Evolutionary conservation across 2,797 vertebrate genomes (phyloP).

Genomic region (Mormyrus proboscirostris): DNA sequence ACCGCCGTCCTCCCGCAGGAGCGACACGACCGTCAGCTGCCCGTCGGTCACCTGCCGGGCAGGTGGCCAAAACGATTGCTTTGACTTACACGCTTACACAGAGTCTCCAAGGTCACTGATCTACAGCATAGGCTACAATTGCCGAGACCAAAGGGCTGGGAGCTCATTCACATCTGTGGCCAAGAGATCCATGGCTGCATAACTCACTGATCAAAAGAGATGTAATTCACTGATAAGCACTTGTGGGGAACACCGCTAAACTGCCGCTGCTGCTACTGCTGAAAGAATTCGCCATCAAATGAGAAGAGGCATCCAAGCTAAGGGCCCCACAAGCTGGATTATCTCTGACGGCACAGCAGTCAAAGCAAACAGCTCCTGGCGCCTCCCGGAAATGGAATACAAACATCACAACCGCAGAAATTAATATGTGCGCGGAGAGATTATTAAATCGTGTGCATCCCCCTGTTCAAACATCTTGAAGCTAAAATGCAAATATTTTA

Average conservation of each 20-base stretch:
- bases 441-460: background rate
- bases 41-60: constrained; percentile 77
- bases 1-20: constrained; percentile 87
- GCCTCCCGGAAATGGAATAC: background rate
- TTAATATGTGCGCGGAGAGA: background rate
- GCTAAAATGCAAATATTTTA: background rate
- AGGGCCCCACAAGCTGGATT: background rate
- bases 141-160: background rate
- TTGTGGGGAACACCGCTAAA: background rate
- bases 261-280: background rate
- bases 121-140: background rate
- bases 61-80: constrained; percentile 19
- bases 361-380: background rate
- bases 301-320: background rate
- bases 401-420: background rate
- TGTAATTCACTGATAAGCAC: constrained; percentile 31
- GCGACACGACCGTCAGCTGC: constrained; percentile 80
- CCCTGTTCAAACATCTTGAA: background rate
- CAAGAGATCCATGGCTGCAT: background rate
- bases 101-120: background rate
- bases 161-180: background rate
- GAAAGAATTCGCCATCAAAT: background rate
- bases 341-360: background rate
- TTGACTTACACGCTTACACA: background rate
- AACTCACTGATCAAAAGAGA: constrained; percentile 36